Conservation (phyloP, 2,113 vertebrate genomes). For the Sigmodon hispidus region DNA sequence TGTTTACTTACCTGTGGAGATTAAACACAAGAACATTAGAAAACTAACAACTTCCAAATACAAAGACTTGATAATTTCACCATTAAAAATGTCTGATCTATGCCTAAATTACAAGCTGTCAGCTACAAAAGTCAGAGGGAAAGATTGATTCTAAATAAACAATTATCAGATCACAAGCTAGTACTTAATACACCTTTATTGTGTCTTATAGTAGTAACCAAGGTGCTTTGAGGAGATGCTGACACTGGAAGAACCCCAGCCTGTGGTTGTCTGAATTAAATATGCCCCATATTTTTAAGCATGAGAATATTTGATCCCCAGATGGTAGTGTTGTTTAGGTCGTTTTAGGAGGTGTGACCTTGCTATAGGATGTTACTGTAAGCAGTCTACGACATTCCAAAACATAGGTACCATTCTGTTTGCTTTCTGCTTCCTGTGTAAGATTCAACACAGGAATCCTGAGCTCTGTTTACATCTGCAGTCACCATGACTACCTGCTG, state of each 20-base stretch:
- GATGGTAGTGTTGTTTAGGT: neutral
- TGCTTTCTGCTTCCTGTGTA: neutral
- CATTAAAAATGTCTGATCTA: neutral
- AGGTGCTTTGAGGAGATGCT: neutral
- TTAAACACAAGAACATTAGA: neutral
- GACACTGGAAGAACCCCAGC: neutral
- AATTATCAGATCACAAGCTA: neutral
- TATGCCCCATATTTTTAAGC: neutral
- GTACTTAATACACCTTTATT: neutral
- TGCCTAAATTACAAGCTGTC: neutral
- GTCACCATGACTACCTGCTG: neutral
- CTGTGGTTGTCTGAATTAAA: neutral
- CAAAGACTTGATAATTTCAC: neutral
- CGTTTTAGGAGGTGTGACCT: neutral
- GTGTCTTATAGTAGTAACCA: neutral
- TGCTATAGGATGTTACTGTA: no score
- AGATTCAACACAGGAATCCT: neutral
- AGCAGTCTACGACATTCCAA: neutral
- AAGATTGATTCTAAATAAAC: neutral
- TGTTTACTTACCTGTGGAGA: neutral
- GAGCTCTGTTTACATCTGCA: neutral
- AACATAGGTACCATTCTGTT: neutral
- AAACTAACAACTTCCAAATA: constrained; percentile 6
- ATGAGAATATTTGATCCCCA: neutral
- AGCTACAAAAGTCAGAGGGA: neutral